Percentiles rank a stretch among this genome's conserved stretches.
Conservation (phyloP, 1,140 invertebrate genomes). For the Drosophila nebulosa region DNA sequence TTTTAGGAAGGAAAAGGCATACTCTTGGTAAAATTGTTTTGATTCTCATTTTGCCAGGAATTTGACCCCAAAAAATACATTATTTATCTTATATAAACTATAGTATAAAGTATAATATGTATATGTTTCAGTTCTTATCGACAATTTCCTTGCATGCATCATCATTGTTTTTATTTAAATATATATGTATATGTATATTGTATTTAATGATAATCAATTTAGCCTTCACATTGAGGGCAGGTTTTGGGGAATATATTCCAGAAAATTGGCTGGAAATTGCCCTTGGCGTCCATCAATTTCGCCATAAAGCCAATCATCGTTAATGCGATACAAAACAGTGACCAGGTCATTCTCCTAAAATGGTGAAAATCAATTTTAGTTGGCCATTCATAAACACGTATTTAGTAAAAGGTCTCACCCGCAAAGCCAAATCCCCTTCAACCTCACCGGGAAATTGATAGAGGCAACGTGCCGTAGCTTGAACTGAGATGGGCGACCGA, state of each 20-base stretch:
- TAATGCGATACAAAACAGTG: conserved; percentile 86
- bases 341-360: conserved; percentile 84
- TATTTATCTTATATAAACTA: conserved; percentile 17
- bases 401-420: conserved; percentile 75
- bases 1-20: conserved; percentile 15
- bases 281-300: conserved; percentile 86
- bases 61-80: conserved; percentile 47
- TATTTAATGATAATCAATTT: conserved; percentile 17
- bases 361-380: not conserved
- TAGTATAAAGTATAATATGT: conserved; percentile 27
- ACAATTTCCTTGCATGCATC: conserved; percentile 28
- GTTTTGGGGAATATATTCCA: conserved; percentile 84
- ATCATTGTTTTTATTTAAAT: not conserved
- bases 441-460: conserved; percentile 85
- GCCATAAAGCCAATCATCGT: conserved; percentile 91
- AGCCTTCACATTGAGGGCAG: conserved; percentile 60
- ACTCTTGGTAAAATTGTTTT: not conserved
- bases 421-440: conserved; percentile 84
- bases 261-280: conserved; percentile 91
- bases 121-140: conserved; percentile 66
- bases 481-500: not conserved
- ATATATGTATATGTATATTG: conserved; percentile 32
- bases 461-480: conserved; percentile 82
- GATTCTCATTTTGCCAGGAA: conserved; percentile 22
- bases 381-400: not conserved